Evolutionary conservation across 2,888 invertebrate genomes (phyloP), one percentile per base, ranked within the genome.

Genomic region (Lamellibrachia satsuma): DNA sequence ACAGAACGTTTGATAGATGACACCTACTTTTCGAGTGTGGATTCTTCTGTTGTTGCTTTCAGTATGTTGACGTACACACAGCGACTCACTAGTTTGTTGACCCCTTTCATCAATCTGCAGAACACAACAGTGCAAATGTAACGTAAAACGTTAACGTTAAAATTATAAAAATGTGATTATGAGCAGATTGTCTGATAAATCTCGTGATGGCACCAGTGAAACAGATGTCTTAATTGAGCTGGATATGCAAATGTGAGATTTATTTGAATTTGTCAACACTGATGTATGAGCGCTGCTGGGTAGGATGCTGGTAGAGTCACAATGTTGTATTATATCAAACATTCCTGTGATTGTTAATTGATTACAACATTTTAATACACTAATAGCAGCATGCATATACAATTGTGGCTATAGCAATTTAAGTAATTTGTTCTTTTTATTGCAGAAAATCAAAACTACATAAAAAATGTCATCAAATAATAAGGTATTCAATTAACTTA

Each of bases 31-130:
- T 98, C 98, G 92, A 99, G 97, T 93, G 99, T 97, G 94, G 98
- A 98, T 7, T 93, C 93, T 7, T 98, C 97, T 96, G 98, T 98
- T 15, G 99, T 98, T 94, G 98, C 98, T 96, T 98, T 98, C 93
- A 99, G 97, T 95, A 99, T 99, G 96, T 99, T 98, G 95, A 99
- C 98, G 96, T 99, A 99, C 95, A 99, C 98, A 97, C 99, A 99
- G 97, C 98, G 98, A 95, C 98, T 98, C 92, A 99, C 99, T 94
- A 99, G 97, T 97, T 99, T 99, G 96, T 98, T 98, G 1, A 99
- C 99, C 97, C 99, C 98, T 91, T 98, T 98, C 99, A 99, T 99
- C 96, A 99, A 97, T 96, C 98, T 99, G 97, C 95, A 97, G 97
- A 95, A 95, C 92, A 52, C 52, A 92, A 22, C 55, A 6, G 52